Evolutionary conservation across 2,888 invertebrate genomes (phyloP), one percentile per base, ranked within the genome.

Genomic region (Tethea ocularis): DNA sequence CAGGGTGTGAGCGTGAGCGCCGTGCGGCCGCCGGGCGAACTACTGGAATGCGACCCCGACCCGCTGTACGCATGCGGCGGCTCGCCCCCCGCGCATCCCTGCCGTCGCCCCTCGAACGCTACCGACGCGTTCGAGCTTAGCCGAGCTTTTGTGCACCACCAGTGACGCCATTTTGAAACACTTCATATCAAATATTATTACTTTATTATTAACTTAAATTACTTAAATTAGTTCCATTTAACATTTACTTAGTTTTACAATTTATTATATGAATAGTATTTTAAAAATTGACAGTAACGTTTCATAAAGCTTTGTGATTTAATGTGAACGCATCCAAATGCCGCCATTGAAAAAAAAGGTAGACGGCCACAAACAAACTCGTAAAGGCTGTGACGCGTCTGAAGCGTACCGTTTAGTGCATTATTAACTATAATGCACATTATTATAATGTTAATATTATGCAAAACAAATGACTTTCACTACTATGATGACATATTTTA

Each of bases 41-140:
- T 92, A 93, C 85, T 91, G 91, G 91, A 91, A 92, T 92, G 92
- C 87, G 82, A 87, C 77, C 77, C 83, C 75, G 76, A 75, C 33
- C 77, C 78, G 82, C 77, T 77, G 78, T 88, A 89, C 91, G 93
- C 93, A 92, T 91, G 91, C 90, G 90, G 82, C 79, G 26, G 57
- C 59, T 62, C 66, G 56, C 74, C 74, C 74, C 75, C 68, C 69
- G 71, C 75, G 66, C 75, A 67, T 69, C 71, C 75, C 66, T 70
- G 57, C 74, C 72, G 58, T 41, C 66, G 56, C 74, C 77, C 74
- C 71, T n/a, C 65, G 61, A 60, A 57, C 60, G 46, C 7, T 78
- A 84, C 70, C 74, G 88, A 59, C 76, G 91, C 92, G 92, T 91
- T 92, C 88, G 74, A 80, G 77, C 76, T 80, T 75, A 63, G 22